phyloP scores from a whole-genome alignment of 2,797 vertebrate species.

The Sebastes flavidus region DNA sequence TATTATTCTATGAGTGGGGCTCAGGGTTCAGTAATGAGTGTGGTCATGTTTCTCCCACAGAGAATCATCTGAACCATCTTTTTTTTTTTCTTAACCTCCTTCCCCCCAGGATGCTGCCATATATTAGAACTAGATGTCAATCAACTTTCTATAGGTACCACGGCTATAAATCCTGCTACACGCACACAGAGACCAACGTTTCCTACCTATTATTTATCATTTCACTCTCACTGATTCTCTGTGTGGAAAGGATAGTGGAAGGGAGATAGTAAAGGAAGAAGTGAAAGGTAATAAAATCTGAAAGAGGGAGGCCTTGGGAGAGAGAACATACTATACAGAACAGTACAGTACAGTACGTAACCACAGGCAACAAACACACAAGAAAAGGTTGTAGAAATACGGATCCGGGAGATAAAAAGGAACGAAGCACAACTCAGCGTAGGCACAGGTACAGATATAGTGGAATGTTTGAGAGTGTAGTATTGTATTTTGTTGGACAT shows the following conservation, averaged over 20 bases:
- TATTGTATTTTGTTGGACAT: neutral
- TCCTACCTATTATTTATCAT: conserved; percentile 1
- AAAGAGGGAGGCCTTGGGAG: neutral
- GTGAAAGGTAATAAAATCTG: neutral
- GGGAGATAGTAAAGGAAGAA: neutral
- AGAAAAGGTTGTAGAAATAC: neutral
- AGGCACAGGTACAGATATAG: neutral
- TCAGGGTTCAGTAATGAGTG: conserved; percentile 6
- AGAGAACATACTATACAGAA: neutral
- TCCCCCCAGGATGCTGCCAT: neutral
- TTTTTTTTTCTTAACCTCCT: neutral
- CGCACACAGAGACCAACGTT: neutral
- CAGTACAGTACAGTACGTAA: neutral
- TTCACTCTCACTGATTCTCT: neutral
- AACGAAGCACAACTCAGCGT: neutral
- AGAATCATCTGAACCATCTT: neutral
- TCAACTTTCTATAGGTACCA: neutral
- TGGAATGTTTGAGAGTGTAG: neutral
- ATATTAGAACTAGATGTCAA: conserved; percentile 16
- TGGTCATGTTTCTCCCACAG: neutral
- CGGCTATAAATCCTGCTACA: neutral
- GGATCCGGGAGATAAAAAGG: neutral
- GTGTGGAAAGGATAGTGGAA: neutral
- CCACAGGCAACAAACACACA: neutral
- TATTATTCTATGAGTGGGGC: neutral